Percentiles rank a stretch among this genome's conserved stretches.
Evolutionary conservation across 64 coral and sea anemone species (phyloP).

Genomic region (Actinia tenebrosa): DNA sequence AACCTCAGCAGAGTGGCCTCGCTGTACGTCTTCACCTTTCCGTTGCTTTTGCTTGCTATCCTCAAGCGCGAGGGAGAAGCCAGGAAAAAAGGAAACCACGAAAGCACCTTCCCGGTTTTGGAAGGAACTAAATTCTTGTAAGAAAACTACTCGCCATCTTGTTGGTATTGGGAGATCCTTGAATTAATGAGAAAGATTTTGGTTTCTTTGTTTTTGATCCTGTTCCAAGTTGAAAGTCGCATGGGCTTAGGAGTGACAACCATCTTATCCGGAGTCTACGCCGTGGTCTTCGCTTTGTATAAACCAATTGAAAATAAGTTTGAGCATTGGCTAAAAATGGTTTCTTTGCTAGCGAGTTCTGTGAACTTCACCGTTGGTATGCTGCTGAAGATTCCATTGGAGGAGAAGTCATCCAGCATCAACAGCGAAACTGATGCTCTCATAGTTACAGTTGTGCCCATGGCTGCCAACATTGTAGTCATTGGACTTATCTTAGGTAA

Average conservation of each 20-base stretch:
- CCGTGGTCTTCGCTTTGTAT: conserved; percentile 12
- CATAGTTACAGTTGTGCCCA: conserved; percentile 25
- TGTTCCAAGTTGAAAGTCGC: conserved; percentile 23
- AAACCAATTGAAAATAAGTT: not conserved
- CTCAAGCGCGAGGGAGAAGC: not conserved
- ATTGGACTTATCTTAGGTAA: conserved; percentile 35
- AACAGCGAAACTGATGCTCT: conserved; percentile 15
- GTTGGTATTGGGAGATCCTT: conserved; percentile 51
- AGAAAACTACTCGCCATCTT: conserved; percentile 2
- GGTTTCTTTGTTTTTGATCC: conserved; percentile 14
- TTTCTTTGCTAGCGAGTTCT: conserved; percentile 37
- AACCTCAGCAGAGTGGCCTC: not conserved
- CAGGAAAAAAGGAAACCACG: not conserved
- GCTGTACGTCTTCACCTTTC: not conserved
- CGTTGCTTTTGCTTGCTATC: not conserved
- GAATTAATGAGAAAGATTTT: conserved; percentile 33
- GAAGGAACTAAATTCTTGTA: not conserved
- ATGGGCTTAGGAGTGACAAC: conserved; percentile 3
- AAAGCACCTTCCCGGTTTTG: not conserved
- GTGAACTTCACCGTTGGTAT: conserved; percentile 46
- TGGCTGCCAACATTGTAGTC: conserved; percentile 38
- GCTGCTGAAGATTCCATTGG: conserved; percentile 45
- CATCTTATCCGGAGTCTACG: conserved; percentile 26
- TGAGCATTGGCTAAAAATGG: conserved; percentile 39
- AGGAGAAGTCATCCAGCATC: conserved; percentile 4